These are phyloP conservation scores for Eupristina koningsbergeri DNA, from an alignment of 1,140 invertebrate species.

Conservation along the genomic window DNA sequence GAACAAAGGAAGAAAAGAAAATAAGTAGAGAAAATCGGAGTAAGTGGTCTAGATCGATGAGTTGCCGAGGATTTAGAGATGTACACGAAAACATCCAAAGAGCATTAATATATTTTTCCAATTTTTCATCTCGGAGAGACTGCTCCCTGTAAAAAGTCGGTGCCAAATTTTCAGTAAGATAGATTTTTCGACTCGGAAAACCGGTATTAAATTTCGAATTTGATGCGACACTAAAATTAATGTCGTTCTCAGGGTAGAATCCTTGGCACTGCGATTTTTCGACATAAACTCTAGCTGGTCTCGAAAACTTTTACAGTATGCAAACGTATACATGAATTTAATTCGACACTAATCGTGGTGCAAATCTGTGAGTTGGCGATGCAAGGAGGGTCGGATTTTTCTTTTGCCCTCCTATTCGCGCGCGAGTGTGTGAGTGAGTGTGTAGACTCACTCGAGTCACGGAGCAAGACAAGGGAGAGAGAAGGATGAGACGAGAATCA, in stretches of 20 bases:
- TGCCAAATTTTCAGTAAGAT: neutral
- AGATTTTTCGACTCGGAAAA: neutral
- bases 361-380: slow-evolving; percentile 21
- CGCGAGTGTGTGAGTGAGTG: neutral
- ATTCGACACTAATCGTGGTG: slow-evolving; percentile 24
- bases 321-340: slow-evolving; percentile 5
- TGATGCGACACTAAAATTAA: neutral
- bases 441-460: neutral
- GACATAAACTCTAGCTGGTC: neutral
- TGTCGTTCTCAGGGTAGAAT: neutral
- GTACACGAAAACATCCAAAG: neutral
- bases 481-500: slow-evolving; percentile 13
- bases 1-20: neutral
- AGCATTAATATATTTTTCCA: slow-evolving; percentile 15
- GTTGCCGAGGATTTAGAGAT: neutral
- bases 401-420: neutral
- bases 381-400: neutral
- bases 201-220: neutral
- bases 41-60: neutral
- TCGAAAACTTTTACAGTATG: neutral
- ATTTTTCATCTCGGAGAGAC: slow-evolving; percentile 39
- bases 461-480: neutral
- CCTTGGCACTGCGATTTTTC: neutral
- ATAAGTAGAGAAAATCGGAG: no score
- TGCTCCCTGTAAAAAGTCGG: neutral